Evolutionary conservation across 2,113 vertebrate species (phyloP).

Genomic region (Saccopteryx leptura): DNA sequence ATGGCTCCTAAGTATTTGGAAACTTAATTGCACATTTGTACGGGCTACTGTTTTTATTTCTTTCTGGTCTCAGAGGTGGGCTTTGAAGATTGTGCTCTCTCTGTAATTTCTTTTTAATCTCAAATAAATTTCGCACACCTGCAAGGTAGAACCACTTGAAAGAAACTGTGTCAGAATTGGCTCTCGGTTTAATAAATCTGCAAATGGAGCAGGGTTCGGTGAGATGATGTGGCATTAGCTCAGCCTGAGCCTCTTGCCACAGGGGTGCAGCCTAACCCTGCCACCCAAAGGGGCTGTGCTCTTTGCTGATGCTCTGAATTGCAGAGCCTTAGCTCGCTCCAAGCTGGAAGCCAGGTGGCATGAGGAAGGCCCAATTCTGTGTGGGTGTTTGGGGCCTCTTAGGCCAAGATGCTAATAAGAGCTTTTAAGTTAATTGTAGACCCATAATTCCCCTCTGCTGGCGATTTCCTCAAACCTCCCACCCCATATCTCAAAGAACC

Average conservation of each 20-base stretch:
- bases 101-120: slow-evolving; percentile 88
- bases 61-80: slow-evolving; percentile 89
- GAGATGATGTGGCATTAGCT: slow-evolving; percentile 65
- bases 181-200: slow-evolving; percentile 87
- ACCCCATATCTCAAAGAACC: neutral
- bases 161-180: slow-evolving; percentile 85
- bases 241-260: neutral
- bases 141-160: slow-evolving; percentile 86
- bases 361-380: slow-evolving; percentile 40
- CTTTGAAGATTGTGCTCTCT: slow-evolving; percentile 88
- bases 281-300: neutral
- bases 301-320: neutral
- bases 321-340: neutral
- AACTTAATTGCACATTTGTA: slow-evolving; percentile 90
- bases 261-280: neutral
- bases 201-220: slow-evolving; percentile 77
- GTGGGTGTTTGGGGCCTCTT: slow-evolving; percentile 65
- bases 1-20: slow-evolving; percentile 87
- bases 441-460: slow-evolving; percentile 28
- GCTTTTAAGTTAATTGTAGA: slow-evolving; percentile 69
- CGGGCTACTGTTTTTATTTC: slow-evolving; percentile 89
- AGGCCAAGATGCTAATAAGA: slow-evolving; percentile 72
- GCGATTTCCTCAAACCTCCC: slow-evolving; percentile 24
- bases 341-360: slow-evolving; percentile 31
- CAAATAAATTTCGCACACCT: slow-evolving; percentile 87